phyloP scores from a whole-genome alignment of 2,113 vertebrate species.

The Trematomus loennbergii region DNA sequence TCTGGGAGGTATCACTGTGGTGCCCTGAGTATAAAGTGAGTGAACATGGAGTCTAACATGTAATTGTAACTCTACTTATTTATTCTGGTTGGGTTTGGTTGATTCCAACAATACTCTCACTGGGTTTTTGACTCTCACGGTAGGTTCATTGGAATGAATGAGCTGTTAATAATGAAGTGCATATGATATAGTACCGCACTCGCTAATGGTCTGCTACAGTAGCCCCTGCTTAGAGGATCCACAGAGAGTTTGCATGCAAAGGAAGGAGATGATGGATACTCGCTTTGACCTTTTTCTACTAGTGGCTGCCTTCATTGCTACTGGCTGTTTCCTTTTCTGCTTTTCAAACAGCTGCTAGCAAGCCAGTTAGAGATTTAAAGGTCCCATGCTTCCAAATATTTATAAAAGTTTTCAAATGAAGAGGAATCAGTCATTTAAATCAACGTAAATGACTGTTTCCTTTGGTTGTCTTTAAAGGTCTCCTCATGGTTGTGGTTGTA shows the following conservation, averaged over 20 bases:
- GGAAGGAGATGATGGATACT: slow-evolving; percentile 28
- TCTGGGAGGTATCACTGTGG: slow-evolving; percentile 14
- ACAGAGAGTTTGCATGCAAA: slow-evolving; percentile 35
- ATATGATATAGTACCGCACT: slow-evolving; percentile 38
- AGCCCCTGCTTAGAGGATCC: slow-evolving; percentile 18
- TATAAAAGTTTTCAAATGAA: too few species aligned
- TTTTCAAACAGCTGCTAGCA: slow-evolving; percentile 8
- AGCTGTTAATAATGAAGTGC: slow-evolving; percentile 67
- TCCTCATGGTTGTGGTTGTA: too few species aligned
- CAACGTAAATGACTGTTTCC: too few species aligned
- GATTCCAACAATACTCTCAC: neutral
- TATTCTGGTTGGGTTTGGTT: slow-evolving; percentile 1
- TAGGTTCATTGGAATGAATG: slow-evolving; percentile 52
- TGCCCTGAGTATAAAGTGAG: neutral
- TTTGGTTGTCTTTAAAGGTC: too few species aligned
- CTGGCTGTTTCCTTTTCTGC: slow-evolving; percentile 2
- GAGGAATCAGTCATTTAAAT: too few species aligned
- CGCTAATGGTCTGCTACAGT: slow-evolving; percentile 23
- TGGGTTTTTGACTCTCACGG: slow-evolving; percentile 30
- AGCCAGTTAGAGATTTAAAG: slow-evolving; percentile 6
- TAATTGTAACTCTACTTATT: slow-evolving; percentile 7
- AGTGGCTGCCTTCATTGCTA: neutral
- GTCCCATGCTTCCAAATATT: too few species aligned
- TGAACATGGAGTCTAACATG: neutral
- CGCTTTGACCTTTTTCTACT: slow-evolving; percentile 29